phyloP scores from a whole-genome alignment of 2,797 vertebrate species.

The Phoeniculus purpureus region DNA sequence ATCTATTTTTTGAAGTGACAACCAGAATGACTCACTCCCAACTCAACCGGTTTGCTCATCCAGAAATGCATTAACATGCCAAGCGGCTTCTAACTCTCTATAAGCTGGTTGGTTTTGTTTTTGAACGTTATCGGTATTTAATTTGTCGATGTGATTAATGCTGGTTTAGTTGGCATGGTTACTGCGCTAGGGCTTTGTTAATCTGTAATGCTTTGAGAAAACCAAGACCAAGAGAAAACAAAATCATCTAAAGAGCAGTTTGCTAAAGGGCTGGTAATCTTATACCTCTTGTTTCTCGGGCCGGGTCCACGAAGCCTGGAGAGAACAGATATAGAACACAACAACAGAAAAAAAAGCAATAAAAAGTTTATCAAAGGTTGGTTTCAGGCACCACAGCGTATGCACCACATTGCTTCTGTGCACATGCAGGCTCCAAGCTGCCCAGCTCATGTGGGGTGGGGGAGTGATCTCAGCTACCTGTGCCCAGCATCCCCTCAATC shows the following conservation, averaged over 20 bases:
- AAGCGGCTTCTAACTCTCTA: slow-evolving; percentile 75
- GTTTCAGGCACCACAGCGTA: slow-evolving; percentile 46
- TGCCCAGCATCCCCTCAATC: not conserved
- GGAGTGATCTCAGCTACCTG: not conserved
- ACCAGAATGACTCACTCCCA: slow-evolving; percentile 60
- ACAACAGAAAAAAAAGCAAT: slow-evolving; percentile 79
- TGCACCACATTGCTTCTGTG: slow-evolving; percentile 73
- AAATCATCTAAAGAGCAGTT: slow-evolving; percentile 57
- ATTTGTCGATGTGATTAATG: slow-evolving; percentile 47
- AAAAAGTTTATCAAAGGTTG: slow-evolving; percentile 84
- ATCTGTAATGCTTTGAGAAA: slow-evolving; percentile 70
- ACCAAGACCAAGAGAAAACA: not conserved
- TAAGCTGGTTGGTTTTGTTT: not conserved
- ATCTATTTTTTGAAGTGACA: not conserved
- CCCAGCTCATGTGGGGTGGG: not conserved
- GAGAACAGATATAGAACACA: slow-evolving; percentile 92
- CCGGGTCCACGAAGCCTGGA: slow-evolving; percentile 99
- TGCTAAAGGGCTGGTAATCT: slow-evolving; percentile 86
- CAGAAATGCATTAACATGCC: slow-evolving; percentile 38
- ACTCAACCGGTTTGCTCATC: slow-evolving; percentile 79
- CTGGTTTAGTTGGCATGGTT: slow-evolving; percentile 71
- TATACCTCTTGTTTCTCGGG: slow-evolving; percentile 99
- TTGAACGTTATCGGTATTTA: not conserved
- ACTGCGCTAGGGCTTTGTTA: slow-evolving; percentile 72
- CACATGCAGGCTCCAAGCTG: slow-evolving; percentile 75